Base-by-base conservation (phyloP, 2,797 vertebrate genomes). In the Danionella dracula region DNA sequence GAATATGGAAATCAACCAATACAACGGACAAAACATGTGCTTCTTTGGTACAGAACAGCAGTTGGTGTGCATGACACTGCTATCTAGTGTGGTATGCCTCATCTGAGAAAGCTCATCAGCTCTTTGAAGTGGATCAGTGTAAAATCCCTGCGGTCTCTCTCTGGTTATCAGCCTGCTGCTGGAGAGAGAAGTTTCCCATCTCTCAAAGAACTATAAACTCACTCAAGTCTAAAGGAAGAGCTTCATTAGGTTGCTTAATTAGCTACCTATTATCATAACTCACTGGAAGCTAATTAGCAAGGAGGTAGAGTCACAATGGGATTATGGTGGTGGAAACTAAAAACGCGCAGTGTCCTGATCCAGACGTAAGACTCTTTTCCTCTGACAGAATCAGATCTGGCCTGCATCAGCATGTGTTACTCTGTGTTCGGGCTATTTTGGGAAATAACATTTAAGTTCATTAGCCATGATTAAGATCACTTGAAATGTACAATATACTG, bases 201-300 rank as follows among this genome's bases (percentile, higher is more conserved):
- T 44, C 40, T 63, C 29, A 40, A 38, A 62, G 45, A 32, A 72
- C 74, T 62, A 75, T 70, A 75, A 77, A 73, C 70, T 74, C 62
- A 61, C 75, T 31, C 53, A 72, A 79, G 70, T 78, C 73, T 67
- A 27, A 3, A 49, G 57, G 66, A 78, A 73, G 58, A 70, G 71
- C 70, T 70, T 81, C 78, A 83, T 83, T 82, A 81, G 56, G 75
- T 80, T 71, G 75, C 66, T 80, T 85, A 78, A 86, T 84, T 85
- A 83, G 79, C 73, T 72, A 75, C 82, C 77, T 82, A 78, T 77
- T 79, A 73, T 79, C 67, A 68, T 75, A 63, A 71, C 71, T 84
- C 72, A 75, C 66, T 73, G 74, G 62, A 68, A 84, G 75, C 77
- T 80, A 82, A 84, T 82, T 80, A 80, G 77, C 71, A 71, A 45